Conservation (phyloP, 1,140 invertebrate genomes). For the Eurosta solidaginis region DNA sequence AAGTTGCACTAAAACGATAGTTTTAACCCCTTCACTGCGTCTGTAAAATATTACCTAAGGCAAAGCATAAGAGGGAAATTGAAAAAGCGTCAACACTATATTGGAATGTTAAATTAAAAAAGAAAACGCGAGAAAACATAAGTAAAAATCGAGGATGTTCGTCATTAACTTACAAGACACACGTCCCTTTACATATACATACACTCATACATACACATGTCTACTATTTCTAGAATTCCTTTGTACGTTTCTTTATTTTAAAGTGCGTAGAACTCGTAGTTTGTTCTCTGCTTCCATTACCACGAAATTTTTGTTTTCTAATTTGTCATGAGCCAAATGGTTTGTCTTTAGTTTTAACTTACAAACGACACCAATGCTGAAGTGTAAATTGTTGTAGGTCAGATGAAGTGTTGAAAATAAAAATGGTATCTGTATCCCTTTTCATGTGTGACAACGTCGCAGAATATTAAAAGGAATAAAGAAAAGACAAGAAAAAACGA, state of each 20-base stretch:
- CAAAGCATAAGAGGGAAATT: too few relatives aligned
- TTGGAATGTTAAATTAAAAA: too few relatives aligned
- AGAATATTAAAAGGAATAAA: not conserved
- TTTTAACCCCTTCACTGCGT: too few relatives aligned
- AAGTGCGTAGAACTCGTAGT: too few relatives aligned
- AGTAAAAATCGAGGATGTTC: not conserved
- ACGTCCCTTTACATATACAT: too few relatives aligned
- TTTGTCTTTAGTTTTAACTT: not conserved
- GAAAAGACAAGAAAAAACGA: not conserved
- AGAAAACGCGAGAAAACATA: too few relatives aligned
- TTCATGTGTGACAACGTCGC: slow-evolving; percentile 12
- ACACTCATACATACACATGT: too few relatives aligned
- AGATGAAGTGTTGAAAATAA: not conserved
- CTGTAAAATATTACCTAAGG: too few relatives aligned
- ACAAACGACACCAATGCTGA: not conserved
- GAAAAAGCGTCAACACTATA: too few relatives aligned
- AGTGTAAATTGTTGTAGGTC: not conserved
- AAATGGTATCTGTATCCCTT: not conserved
- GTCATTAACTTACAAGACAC: not conserved
- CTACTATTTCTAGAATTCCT: not conserved
- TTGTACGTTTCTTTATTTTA: not conserved
- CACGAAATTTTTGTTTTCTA: not conserved
- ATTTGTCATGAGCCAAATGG: not conserved
- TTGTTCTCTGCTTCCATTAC: not conserved
- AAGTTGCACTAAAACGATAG: too few relatives aligned